Evolutionary conservation across 2,113 vertebrate genomes (phyloP).

Genomic region (Entosphenus tridentatus): DNA sequence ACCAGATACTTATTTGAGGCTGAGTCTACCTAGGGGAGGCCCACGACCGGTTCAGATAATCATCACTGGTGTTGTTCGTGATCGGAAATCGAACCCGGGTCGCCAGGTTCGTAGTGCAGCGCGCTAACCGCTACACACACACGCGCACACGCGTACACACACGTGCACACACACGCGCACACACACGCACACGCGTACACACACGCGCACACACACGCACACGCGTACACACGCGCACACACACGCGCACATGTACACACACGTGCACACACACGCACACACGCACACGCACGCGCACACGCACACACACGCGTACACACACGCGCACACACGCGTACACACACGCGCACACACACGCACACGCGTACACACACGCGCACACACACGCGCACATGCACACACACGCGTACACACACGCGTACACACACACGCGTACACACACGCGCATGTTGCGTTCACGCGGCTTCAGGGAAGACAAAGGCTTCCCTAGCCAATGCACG

Average conservation of each 20-base stretch:
- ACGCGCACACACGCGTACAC: neutral
- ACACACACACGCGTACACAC: no score
- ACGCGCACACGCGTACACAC: slow-evolving; percentile 1
- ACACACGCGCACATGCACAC: neutral
- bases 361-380: neutral
- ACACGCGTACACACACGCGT: neutral
- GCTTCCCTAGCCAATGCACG: no score
- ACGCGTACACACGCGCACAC: neutral
- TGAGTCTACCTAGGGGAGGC: no score
- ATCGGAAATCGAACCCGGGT: no score
- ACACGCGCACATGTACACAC: neutral
- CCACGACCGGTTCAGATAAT: no score
- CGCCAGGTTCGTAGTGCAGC: no score
- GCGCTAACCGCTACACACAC: neutral
- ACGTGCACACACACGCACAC: neutral
- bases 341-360: neutral
- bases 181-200: neutral
- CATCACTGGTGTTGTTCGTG: no score
- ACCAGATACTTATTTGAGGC: no score
- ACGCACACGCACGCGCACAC: neutral
- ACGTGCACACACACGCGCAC: neutral
- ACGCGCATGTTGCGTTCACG: no score
- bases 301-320: neutral
- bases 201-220: neutral
- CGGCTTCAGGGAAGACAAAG: no score